Evolutionary conservation across 2,888 invertebrate genomes (phyloP).

Genomic region (Camponotus fellah): DNA sequence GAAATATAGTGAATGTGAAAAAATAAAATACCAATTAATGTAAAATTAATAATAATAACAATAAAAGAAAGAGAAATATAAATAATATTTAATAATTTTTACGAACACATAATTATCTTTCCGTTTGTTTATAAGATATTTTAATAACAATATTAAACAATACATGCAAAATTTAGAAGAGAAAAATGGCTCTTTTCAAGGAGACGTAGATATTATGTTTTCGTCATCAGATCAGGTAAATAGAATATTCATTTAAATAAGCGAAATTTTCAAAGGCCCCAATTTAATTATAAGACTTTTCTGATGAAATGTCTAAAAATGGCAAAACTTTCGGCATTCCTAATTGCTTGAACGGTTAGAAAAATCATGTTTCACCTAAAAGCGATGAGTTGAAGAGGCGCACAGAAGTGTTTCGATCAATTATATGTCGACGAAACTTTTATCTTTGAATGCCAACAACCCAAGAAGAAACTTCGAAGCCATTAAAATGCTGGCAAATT

Average conservation of each 20-base stretch:
- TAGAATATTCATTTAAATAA: neutral
- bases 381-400: conserved; percentile 3
- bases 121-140: neutral
- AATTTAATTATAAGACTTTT: neutral
- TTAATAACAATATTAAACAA: neutral
- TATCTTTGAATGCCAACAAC: conserved; percentile 28
- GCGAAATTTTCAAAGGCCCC: neutral
- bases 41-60: neutral
- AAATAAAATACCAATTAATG: neutral
- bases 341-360: neutral
- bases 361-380: neutral
- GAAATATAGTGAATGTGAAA: neutral
- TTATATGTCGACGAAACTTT: conserved; percentile 25
- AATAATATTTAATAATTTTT: neutral
- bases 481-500: conserved; percentile 14
- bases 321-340: neutral
- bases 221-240: neutral
- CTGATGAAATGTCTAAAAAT: neutral
- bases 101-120: neutral
- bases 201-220: neutral
- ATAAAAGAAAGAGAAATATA: neutral
- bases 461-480: conserved; percentile 8
- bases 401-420: conserved; percentile 5
- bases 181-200: neutral
- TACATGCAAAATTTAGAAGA: neutral